phyloP scores from a whole-genome alignment of 2,113 vertebrate species.

The Ophiodon elongatus region DNA sequence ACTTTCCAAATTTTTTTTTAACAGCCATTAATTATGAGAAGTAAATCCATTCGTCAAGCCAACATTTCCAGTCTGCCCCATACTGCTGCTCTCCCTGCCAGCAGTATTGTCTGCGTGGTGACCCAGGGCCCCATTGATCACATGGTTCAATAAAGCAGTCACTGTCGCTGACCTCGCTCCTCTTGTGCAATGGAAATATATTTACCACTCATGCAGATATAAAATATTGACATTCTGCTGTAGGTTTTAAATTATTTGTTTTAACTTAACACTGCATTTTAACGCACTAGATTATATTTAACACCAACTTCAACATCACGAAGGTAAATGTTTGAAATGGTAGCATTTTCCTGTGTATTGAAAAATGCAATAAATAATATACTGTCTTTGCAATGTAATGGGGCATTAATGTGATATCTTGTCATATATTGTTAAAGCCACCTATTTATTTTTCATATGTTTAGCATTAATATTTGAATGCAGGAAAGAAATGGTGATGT shows the following conservation, averaged over 20 bases:
- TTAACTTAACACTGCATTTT: background rate
- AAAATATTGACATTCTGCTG: slow-evolving; percentile 31
- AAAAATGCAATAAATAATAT: background rate
- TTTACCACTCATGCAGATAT: slow-evolving; percentile 55
- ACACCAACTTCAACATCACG: background rate
- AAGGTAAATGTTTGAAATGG: background rate
- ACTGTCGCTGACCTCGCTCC: slow-evolving; percentile 38
- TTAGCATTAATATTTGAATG: background rate
- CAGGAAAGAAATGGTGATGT: background rate
- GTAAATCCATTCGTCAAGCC: slow-evolving; percentile 21
- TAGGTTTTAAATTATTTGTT: slow-evolving; percentile 13
- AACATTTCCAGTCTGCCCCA: slow-evolving; percentile 37
- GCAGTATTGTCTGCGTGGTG: slow-evolving; percentile 44
- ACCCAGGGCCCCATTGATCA: slow-evolving; percentile 64
- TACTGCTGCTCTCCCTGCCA: slow-evolving; percentile 2
- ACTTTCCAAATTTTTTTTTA: background rate
- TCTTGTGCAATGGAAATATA: slow-evolving; percentile 50
- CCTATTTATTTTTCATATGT: background rate
- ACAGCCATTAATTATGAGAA: background rate
- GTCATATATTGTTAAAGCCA: background rate
- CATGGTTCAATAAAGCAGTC: slow-evolving; percentile 67
- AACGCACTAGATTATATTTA: background rate
- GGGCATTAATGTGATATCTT: background rate
- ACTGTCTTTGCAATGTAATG: background rate
- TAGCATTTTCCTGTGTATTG: background rate